phyloP scores from a whole-genome alignment of 2,888 invertebrate genomes.

The Beris morrisii region DNA sequence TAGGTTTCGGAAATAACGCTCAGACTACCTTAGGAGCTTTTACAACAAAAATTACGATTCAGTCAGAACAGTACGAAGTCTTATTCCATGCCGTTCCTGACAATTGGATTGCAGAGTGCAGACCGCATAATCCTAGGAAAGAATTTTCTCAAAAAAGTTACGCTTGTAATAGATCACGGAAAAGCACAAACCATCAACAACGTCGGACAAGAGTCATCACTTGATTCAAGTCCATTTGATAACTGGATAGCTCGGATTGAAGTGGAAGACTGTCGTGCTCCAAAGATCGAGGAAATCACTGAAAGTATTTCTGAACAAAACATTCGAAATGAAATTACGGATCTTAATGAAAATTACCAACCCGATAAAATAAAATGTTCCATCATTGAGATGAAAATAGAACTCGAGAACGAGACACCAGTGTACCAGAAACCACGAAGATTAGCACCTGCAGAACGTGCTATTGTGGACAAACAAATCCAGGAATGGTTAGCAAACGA shows the following conservation, averaged over 20 bases:
- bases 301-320: neutral
- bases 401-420: slow-evolving; percentile 44
- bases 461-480: slow-evolving; percentile 43
- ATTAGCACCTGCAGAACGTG: slow-evolving; percentile 41
- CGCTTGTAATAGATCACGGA: neutral
- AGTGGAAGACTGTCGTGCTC: too few species aligned
- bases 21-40: slow-evolving; percentile 26
- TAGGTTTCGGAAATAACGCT: slow-evolving; percentile 29
- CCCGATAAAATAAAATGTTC: neutral
- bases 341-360: neutral
- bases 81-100: neutral
- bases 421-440: slow-evolving; percentile 42
- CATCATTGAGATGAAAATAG: slow-evolving; percentile 40
- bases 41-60: slow-evolving; percentile 16
- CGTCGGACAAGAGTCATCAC: neutral
- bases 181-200: neutral
- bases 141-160: neutral
- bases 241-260: neutral
- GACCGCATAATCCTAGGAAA: neutral
- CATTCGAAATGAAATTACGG: neutral
- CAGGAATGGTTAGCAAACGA: neutral
- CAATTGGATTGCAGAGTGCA: neutral
- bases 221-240: neutral
- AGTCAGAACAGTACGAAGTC: slow-evolving; percentile 6
- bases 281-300: neutral